phyloP scores from a whole-genome alignment of 2,888 invertebrate species.

The Helicoverpa assulta region DNA sequence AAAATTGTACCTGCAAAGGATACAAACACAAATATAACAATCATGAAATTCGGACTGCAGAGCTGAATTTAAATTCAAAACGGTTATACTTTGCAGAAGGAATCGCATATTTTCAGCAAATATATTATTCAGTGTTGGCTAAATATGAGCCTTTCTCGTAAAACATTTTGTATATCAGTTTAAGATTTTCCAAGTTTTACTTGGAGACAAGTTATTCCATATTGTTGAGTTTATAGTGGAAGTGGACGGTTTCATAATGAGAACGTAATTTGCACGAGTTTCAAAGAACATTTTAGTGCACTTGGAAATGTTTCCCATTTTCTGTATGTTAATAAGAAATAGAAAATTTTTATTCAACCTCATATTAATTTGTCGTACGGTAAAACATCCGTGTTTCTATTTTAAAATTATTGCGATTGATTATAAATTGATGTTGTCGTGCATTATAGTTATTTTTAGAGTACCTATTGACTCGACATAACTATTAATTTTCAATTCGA shows the following conservation, averaged over 20 bases:
- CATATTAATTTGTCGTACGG: neutral
- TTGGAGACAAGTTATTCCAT: slow-evolving; percentile 50
- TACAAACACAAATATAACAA: too few species aligned
- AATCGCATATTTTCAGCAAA: neutral
- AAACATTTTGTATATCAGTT: slow-evolving; percentile 38
- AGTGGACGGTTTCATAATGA: slow-evolving; percentile 53
- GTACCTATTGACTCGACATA: too few species aligned
- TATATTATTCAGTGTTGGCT: slow-evolving; percentile 29
- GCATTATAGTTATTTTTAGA: too few species aligned
- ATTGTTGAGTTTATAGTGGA: slow-evolving; percentile 59
- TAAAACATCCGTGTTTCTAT: too few species aligned
- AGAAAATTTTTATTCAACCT: neutral
- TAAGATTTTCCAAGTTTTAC: slow-evolving; percentile 42
- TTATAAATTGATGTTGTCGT: too few species aligned
- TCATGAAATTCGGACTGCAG: neutral
- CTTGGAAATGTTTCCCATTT: slow-evolving; percentile 37
- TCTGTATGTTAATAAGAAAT: neutral
- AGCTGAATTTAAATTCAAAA: neutral
- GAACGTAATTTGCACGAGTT: slow-evolving; percentile 37
- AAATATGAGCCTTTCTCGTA: slow-evolving; percentile 28
- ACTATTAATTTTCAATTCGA: too few species aligned
- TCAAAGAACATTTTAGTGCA: slow-evolving; percentile 27
- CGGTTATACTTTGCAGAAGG: neutral
- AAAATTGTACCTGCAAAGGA: too few species aligned
- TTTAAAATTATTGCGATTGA: too few species aligned